Base-by-base conservation (phyloP, 2,888 invertebrate species). In the Ochlodes sylvanus region DNA sequence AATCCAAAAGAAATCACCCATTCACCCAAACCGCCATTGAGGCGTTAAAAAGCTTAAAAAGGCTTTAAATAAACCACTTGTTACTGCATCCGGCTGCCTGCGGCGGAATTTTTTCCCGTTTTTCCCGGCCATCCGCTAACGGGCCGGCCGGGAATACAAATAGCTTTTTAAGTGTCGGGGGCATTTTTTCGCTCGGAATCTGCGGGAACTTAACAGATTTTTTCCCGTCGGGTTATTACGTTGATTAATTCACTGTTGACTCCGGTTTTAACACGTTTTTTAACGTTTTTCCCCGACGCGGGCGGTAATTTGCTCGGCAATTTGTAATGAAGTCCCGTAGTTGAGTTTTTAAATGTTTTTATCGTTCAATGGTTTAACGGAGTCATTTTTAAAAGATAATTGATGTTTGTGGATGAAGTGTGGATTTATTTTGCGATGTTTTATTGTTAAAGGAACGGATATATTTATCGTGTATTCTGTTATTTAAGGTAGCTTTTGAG, bases 151-250 rank as follows among this genome's bases (percentile, higher is more conserved):
- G 75, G 73, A 71, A 83, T 81, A 87, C 80, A 85, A 87, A 87
- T 84, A 80, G 79, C 81, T 80, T 82, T 86, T 86, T 86, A 88
- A 87, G 83, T 84, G 83, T 77, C 79, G 70, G 75, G 73, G 77
- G 76, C 75, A 79, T 83, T 87, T 88, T 87, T 87, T 74, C 69
- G 27, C 78, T 70, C 76, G 72, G 65, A 73, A 21, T 21, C 70
- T 76, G 78, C 70, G 79, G 84, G 71, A 72, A 77, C 84, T 80
- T 83, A 88, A 86, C 88, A 88, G 86, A 87, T 88, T 89, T 87
- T 87, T 84, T 81, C 73, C 81, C 80, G 68, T 63, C 69, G 74
- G 77, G 76, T 76, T 80, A 82, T 82, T 78, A 78, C 76, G 73
- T 79, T 81, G 84, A 85, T 86, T 86, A 86, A 86, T 85, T 83